Percentiles rank a stretch among this genome's conserved stretches.
Evolutionary conservation across 1,140 invertebrate species (phyloP).

Genomic region (Druon quercuslanigerum): DNA sequence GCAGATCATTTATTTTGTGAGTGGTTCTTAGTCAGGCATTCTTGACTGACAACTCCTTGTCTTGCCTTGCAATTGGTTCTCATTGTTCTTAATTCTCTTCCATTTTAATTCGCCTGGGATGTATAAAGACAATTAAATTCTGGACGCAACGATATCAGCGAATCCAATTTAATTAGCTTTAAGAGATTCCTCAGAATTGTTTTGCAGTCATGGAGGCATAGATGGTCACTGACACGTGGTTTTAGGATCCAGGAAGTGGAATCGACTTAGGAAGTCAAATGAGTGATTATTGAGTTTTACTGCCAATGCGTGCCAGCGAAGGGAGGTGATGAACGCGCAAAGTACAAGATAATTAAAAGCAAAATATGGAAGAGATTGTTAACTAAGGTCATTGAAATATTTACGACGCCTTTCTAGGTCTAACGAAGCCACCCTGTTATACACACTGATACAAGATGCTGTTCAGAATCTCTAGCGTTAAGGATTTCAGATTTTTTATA

Average conservation of each 20-base stretch:
- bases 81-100: slow-evolving; percentile 37
- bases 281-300: slow-evolving; percentile 44
- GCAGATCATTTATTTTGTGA: too few species aligned
- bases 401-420: slow-evolving; percentile 37
- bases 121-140: background rate
- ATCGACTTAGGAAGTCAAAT: slow-evolving; percentile 43
- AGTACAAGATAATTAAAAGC: slow-evolving; percentile 44
- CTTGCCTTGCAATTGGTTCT: too few species aligned
- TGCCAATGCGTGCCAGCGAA: slow-evolving; percentile 40
- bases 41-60: too few species aligned
- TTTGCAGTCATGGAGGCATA: background rate
- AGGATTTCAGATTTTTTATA: slow-evolving; percentile 6
- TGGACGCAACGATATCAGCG: background rate
- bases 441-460: background rate
- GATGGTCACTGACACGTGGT: slow-evolving; percentile 1
- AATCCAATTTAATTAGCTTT: background rate
- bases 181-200: background rate
- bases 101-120: background rate
- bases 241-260: slow-evolving; percentile 35
- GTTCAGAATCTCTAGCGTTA: background rate
- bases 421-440: slow-evolving; percentile 11
- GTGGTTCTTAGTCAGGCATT: too few species aligned
- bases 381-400: slow-evolving; percentile 37
- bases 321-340: slow-evolving; percentile 37
- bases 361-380: slow-evolving; percentile 32